These are phyloP conservation scores for Ormyrus labotus DNA, from an alignment of 2,888 invertebrate species.

Conservation along the genomic window DNA sequence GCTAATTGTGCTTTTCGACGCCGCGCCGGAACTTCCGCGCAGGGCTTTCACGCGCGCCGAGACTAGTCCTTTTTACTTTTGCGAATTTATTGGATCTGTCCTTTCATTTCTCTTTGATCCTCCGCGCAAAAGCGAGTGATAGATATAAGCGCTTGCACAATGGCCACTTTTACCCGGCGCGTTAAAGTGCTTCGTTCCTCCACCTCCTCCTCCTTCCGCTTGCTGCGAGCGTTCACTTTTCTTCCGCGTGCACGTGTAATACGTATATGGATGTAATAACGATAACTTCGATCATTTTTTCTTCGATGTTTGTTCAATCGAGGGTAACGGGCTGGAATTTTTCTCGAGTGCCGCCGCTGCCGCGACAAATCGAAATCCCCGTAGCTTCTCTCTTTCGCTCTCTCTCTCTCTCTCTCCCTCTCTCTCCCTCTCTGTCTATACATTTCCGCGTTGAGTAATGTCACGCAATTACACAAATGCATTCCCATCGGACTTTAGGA, in stretches of 20 bases:
- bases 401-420: not conserved
- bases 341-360: not conserved
- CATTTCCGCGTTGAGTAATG: constrained; percentile 36
- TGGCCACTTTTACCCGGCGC: constrained; percentile 2
- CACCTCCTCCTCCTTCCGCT: not conserved
- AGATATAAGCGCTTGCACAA: not conserved
- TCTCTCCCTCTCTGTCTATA: not conserved
- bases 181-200: constrained; percentile 13
- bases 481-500: constrained; percentile 35
- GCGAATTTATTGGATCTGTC: constrained; percentile 21
- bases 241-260: not conserved
- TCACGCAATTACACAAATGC: constrained; percentile 51
- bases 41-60: not conserved
- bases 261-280: not conserved
- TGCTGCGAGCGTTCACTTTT: not conserved
- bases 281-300: constrained; percentile 26
- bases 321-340: constrained; percentile 25
- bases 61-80: not conserved
- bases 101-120: constrained; percentile 34
- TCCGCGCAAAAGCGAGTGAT: not conserved
- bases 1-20: constrained; percentile 34
- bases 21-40: not conserved
- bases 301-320: constrained; percentile 31
- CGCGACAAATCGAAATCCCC: constrained; percentile 9
- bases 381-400: not conserved